Evolutionary conservation across 2,113 vertebrate genomes (phyloP), one percentile per base, ranked within the genome.

Genomic region (Trochalopteron elliotii): DNA sequence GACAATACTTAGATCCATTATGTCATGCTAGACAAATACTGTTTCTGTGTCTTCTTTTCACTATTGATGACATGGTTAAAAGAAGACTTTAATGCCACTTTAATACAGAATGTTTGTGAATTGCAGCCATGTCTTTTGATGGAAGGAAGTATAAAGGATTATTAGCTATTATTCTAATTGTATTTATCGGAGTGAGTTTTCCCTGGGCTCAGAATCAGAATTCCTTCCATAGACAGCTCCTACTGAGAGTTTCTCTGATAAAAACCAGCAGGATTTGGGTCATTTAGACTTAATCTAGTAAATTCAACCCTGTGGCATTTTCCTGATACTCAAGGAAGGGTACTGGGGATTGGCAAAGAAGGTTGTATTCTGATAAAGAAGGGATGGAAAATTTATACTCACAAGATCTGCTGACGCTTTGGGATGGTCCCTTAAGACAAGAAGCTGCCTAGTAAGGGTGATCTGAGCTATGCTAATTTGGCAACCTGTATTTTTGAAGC

Each of bases 401-500:
- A 1, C n/a, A 52, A 69, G 52, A 88, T 91, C 47, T 79, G 78
- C 67, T 0, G 4, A 88, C 75, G 72, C 80, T 84, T 93, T 47
- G 40, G 81, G 44, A 86, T 74, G 67, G 87, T 85, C 94, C 83
- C 93, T 93, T 74, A 95, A 84, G 91, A 95, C 55, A 91, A 65
- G 71, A 92, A 52, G 55, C 85, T 97, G 75, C 76, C 88, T 78
- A 35, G 57, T 68, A 87, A 93, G 91, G 63, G 89, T 92, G 92
- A 95, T 91, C 94, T 93, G 80, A 95, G 86, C 65, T 60, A 96
- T 96, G 89, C 68, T 94, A 96, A 96, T 95, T 83, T 64, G 20
- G 70, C 72, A 97, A 94, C 83, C 88, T 96, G 96, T 79, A 81
- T 95, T 96, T 94, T 70, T 86, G 53, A 87, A 88, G 96, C 69